Base-by-base conservation (phyloP, 1,140 invertebrate genomes). In the Trypoxylus dichotomus region DNA sequence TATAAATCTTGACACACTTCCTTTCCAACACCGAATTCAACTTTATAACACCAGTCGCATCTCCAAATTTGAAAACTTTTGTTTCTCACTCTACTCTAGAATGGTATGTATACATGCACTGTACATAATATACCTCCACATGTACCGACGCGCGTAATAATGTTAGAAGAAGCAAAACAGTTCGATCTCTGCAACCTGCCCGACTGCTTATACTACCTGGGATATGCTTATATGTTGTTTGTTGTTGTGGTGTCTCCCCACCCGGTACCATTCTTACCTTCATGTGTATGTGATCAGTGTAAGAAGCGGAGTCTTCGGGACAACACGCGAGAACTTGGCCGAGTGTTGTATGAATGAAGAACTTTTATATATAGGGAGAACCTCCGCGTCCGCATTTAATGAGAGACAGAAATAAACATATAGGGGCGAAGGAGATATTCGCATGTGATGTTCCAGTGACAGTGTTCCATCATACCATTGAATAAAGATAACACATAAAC, bases 271-370 rank as follows among this genome's bases (percentile, higher is more conserved):
- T 84, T 85, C 84, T 84, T 85, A 84, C 83, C 84, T 82, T 85
- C 84, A 85, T 84, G 84, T 84, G 83, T 84, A 82, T 84, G 85
- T 85, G 85, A 84, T 86, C 85, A 86, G 85, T 86, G 84, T 82
- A 85, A 85, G 84, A 84, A 85, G 80, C 84, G 84, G 81, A 81
- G 81, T 85, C 85, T 85, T 80, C 79, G 68, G 78, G 54, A 79
- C 19, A 79, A 41, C 75, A 79, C 84, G 82, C 84, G 84, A 82
- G 76, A 80, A 77, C 73, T 32, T 68, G 60, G 60, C 60, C 75
- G 37, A 43, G 68, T 78, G 42, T 74, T 58, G 42, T 78, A 75
- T 76, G 76, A 76, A 82, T 84, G 83, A 83, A 85, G 80, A 79
- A 79, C 74, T 76, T 79, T 29, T 75, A 25, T 75, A n/a, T n/a